Percentiles rank a stretch among this genome's conserved stretches.
These are phyloP conservation scores for Drosophila sordidapex DNA, from an alignment of 2,888 invertebrate genomes.

Conservation along the genomic window DNA sequence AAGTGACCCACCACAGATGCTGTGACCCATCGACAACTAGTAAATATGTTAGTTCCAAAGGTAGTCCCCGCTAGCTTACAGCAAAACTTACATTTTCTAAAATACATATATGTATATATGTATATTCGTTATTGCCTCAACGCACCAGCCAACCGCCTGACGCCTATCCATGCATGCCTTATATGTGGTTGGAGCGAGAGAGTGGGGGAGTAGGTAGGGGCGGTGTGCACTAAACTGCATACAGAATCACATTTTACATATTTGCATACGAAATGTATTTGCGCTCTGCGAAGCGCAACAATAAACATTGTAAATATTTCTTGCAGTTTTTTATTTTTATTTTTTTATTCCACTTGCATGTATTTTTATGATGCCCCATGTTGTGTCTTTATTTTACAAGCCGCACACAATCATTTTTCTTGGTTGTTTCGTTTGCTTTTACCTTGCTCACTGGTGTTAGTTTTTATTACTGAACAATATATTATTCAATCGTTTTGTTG, in stretches of 20 bases:
- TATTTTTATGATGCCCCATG: constrained; percentile 27
- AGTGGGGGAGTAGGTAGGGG: not conserved
- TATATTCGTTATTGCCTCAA: constrained; percentile 15
- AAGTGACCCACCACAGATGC: not conserved
- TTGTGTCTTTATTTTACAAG: constrained; percentile 36
- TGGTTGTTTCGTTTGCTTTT: constrained; percentile 29
- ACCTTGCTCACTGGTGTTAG: constrained; percentile 52
- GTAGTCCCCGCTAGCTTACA: constrained; percentile 4
- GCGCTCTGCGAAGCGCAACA: constrained; percentile 78
- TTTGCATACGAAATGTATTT: constrained; percentile 79
- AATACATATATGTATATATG: not conserved
- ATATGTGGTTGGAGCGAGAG: constrained; percentile 42
- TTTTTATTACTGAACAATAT: constrained; percentile 68
- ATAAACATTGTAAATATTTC: constrained; percentile 78
- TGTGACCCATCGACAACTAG: not conserved
- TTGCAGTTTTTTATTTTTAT: constrained; percentile 3
- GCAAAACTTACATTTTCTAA: constrained; percentile 35
- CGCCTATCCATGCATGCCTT: constrained; percentile 59
- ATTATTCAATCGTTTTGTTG: constrained; percentile 66
- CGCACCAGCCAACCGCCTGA: constrained; percentile 24
- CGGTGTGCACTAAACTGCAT: constrained; percentile 52
- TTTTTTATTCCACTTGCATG: constrained; percentile 3
- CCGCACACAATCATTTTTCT: constrained; percentile 43
- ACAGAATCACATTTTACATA: constrained; percentile 70
- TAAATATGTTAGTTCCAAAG: constrained; percentile 2